Conservation (phyloP, 2,113 vertebrate genomes). For the Rhabdornis inornatus region DNA sequence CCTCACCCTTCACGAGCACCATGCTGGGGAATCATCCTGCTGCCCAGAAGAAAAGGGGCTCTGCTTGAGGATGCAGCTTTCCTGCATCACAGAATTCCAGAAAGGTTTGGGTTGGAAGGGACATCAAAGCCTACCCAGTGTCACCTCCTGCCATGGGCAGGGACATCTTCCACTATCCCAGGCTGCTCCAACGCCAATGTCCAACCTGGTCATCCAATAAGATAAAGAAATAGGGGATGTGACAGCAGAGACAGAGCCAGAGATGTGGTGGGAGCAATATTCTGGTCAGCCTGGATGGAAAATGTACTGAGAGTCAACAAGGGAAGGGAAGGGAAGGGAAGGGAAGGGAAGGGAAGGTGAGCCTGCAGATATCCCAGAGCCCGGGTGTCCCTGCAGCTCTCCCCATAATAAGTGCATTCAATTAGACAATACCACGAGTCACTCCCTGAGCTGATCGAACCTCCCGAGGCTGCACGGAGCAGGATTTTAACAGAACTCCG, state of each 20-base stretch:
- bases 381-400: not conserved
- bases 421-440: not conserved
- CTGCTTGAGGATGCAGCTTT: not conserved
- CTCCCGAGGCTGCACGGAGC: not conserved
- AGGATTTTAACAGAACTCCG: not conserved
- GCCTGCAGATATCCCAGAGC: fast-evolving
- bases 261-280: too few relatives aligned
- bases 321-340: not conserved
- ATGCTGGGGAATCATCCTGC: not conserved
- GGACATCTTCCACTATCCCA: not conserved
- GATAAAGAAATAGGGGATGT: too few relatives aligned
- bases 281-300: too few relatives aligned
- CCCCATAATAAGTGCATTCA: not conserved
- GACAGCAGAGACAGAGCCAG: too few relatives aligned
- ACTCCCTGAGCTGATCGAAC: not conserved
- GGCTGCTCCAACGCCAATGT: not conserved
- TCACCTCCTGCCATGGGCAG: too few relatives aligned
- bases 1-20: fast-evolving
- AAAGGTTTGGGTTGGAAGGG: not conserved
- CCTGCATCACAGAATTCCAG: not conserved
- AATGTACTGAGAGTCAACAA: too few relatives aligned
- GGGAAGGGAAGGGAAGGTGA: not conserved
- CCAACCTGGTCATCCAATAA: not conserved
- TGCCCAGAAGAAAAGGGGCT: not conserved
- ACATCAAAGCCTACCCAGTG: too few relatives aligned